A percentile compares a stretch with the other conserved stretches of the same genome.
These are phyloP conservation scores for Aromia moschata DNA, from an alignment of 2,888 invertebrate species.

Conservation along the genomic window DNA sequence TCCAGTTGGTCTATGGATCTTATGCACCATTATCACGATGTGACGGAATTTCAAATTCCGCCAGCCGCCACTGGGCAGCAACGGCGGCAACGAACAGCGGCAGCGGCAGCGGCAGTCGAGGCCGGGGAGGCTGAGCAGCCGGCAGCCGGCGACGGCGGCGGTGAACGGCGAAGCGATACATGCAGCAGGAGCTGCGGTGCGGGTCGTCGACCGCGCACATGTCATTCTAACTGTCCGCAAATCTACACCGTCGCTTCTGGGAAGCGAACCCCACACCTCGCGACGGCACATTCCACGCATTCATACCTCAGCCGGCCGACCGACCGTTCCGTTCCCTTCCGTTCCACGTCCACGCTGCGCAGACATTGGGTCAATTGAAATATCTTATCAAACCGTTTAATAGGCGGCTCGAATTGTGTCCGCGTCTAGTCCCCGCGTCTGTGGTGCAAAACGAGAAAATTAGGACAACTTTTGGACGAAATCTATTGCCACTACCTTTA, in stretches of 20 bases:
- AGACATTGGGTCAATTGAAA: slow-evolving; percentile 26
- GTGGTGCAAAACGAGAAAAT: no score
- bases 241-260: slow-evolving; percentile 63
- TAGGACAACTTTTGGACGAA: no score
- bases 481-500: no score
- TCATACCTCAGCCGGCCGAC: slow-evolving; percentile 21
- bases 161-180: no score
- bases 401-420: not conserved
- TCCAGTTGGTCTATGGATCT: no score
- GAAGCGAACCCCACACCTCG: slow-evolving; percentile 63
- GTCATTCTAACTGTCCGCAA: slow-evolving; percentile 64
- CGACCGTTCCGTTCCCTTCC: slow-evolving; percentile 9
- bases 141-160: slow-evolving; percentile 9
- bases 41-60: no score
- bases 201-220: slow-evolving; percentile 65
- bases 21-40: no score
- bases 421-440: no score
- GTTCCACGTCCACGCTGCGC: slow-evolving; percentile 11
- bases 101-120: not conserved
- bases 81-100: not conserved
- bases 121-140: slow-evolving; percentile 2
- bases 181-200: slow-evolving; percentile 60
- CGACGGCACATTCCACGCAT: slow-evolving; percentile 32
- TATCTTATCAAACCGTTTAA: slow-evolving; percentile 16
- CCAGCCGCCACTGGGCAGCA: no score